Conservation (phyloP, 1,140 invertebrate species). For the Listronotus oregonensis region DNA sequence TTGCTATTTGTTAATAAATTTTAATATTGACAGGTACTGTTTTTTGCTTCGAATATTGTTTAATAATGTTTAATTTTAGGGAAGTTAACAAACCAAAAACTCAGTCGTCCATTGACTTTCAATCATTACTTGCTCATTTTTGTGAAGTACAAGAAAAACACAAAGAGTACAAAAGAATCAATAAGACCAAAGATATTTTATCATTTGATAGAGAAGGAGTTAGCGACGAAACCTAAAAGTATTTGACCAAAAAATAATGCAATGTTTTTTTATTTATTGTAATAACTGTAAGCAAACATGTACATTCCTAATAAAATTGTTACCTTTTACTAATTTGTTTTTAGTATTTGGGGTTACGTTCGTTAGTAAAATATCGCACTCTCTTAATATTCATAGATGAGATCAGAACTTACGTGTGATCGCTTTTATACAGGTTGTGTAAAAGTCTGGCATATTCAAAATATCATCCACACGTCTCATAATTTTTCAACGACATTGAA, state of each 20-base stretch:
- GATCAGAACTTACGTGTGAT: no score
- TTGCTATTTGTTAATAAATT: no score
- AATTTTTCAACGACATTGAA: no score
- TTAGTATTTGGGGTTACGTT: not conserved
- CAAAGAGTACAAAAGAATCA: slow-evolving; percentile 61
- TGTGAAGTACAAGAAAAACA: slow-evolving; percentile 68
- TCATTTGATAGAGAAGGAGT: slow-evolving; percentile 29
- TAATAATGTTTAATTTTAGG: slow-evolving; percentile 9
- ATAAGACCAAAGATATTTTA: slow-evolving; percentile 36
- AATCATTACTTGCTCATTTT: slow-evolving; percentile 67
- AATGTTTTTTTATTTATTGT: slow-evolving; percentile 20
- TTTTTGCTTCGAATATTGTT: no score
- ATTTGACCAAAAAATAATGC: slow-evolving; percentile 12
- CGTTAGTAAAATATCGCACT: not conserved
- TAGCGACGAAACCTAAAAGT: slow-evolving; percentile 14
- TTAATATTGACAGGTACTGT: no score
- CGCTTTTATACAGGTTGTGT: no score
- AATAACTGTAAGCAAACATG: not conserved
- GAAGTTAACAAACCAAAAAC: not conserved
- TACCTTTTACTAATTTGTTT: slow-evolving; percentile 3
- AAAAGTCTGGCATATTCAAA: no score
- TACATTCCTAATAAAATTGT: slow-evolving; percentile 24
- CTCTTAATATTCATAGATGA: no score
- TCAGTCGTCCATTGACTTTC: slow-evolving; percentile 63
- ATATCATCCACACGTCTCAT: no score